These are phyloP conservation scores for Enteromius radiatus DNA, from an alignment of 2,797 vertebrate species.

Conservation along the genomic window DNA sequence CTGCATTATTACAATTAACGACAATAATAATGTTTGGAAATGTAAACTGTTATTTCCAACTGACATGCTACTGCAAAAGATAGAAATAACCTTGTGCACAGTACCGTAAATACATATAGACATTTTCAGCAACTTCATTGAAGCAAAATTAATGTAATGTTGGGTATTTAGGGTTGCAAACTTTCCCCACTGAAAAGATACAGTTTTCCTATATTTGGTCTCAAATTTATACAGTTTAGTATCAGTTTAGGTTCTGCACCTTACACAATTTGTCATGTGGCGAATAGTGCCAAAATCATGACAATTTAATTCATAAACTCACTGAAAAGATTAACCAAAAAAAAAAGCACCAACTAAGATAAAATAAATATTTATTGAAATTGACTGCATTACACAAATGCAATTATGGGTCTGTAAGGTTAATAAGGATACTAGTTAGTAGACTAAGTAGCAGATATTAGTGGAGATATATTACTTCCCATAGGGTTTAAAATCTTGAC, in stretches of 20 bases:
- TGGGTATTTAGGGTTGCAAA: background rate
- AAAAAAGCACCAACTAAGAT: background rate
- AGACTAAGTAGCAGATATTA: constrained; percentile 16
- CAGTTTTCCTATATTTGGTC: background rate
- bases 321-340: background rate
- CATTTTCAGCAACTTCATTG: background rate
- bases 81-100: too few relatives aligned
- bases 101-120: too few relatives aligned
- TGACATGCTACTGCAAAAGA: too few relatives aligned
- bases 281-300: background rate
- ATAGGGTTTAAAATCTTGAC: constrained; percentile 5
- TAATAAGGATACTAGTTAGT: constrained; percentile 3
- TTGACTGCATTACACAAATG: background rate
- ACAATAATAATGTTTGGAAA: too few relatives aligned
- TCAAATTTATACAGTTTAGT: background rate
- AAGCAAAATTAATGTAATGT: background rate
- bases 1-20: too few relatives aligned
- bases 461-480: constrained; percentile 17
- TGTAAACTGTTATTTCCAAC: too few relatives aligned
- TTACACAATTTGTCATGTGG: background rate
- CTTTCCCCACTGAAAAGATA: background rate
- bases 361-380: background rate
- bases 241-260: background rate
- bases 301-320: background rate
- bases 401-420: background rate